Percentiles rank a stretch among this genome's conserved stretches.
Evolutionary conservation across 2,797 vertebrate species (phyloP).

Genomic region (Schizothorax lantsangensis): DNA sequence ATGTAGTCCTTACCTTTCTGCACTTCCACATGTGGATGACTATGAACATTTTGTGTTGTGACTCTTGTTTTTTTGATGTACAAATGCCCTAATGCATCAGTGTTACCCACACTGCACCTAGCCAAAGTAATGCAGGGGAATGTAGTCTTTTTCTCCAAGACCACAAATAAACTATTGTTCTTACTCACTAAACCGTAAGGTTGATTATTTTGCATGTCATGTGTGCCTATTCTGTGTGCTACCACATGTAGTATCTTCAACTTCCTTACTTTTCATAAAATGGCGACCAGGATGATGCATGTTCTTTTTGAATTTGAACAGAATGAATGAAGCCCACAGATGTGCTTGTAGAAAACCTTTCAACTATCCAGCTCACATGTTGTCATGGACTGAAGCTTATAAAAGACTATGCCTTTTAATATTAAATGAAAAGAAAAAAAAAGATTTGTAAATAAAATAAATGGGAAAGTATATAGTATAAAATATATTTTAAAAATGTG

Average conservation of each 20-base stretch:
- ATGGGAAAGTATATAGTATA: not conserved
- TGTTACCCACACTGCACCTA: constrained; percentile 74
- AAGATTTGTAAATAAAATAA: not conserved
- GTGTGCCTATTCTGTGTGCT: not conserved
- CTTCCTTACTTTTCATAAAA: not conserved
- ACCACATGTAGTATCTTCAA: not conserved
- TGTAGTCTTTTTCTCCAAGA: constrained; percentile 65
- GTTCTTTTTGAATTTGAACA: not conserved
- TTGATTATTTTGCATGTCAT: constrained; percentile 46
- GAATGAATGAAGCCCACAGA: not conserved
- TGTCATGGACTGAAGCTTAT: not conserved
- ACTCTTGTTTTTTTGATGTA: constrained; percentile 68
- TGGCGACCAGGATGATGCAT: not conserved
- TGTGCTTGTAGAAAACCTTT: not conserved
- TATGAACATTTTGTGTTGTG: constrained; percentile 71
- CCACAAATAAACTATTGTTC: constrained; percentile 68
- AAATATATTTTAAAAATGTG: not conserved
- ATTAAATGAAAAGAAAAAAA: not conserved
- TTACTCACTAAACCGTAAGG: constrained; percentile 57
- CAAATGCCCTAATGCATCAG: constrained; percentile 77
- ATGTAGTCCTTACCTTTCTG: constrained; percentile 71
- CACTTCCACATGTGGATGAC: constrained; percentile 74
- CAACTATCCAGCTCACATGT: not conserved
- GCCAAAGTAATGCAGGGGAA: constrained; percentile 67
- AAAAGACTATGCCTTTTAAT: too few species aligned